These are phyloP conservation scores for Leptobrachium leishanense DNA, from an alignment of 2,113 vertebrate species.

Conservation along the genomic window DNA sequence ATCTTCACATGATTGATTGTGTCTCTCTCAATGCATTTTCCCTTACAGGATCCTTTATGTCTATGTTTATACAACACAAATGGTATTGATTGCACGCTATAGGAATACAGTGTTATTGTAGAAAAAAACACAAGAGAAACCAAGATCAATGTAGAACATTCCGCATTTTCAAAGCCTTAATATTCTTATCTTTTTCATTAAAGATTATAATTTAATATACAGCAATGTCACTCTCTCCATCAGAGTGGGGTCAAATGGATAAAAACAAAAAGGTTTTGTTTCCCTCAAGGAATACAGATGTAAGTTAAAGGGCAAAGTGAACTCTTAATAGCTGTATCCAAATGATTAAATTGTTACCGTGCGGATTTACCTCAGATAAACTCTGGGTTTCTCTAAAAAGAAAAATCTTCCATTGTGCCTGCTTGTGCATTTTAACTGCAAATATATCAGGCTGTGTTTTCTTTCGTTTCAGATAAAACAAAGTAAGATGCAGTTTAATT, in stretches of 20 bases:
- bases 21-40: no score
- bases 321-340: background rate
- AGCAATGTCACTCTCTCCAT: background rate
- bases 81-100: background rate
- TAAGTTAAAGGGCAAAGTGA: background rate
- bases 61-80: no score
- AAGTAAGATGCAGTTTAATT: conserved; percentile 21
- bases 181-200: background rate
- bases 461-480: background rate
- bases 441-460: conserved; percentile 13
- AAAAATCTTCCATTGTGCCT: background rate
- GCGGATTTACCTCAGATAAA: background rate
- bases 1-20: no score
- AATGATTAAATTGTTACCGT: background rate
- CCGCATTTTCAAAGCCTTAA: background rate
- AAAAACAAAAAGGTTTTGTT: background rate
- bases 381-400: background rate
- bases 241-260: background rate
- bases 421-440: background rate
- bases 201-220: background rate
- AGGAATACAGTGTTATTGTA: background rate
- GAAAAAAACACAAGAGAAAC: background rate
- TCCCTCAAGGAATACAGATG: background rate
- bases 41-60: no score
- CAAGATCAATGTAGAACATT: background rate